Conservation (phyloP, 2,797 vertebrate genomes). For the Eulemur mongoz region DNA sequence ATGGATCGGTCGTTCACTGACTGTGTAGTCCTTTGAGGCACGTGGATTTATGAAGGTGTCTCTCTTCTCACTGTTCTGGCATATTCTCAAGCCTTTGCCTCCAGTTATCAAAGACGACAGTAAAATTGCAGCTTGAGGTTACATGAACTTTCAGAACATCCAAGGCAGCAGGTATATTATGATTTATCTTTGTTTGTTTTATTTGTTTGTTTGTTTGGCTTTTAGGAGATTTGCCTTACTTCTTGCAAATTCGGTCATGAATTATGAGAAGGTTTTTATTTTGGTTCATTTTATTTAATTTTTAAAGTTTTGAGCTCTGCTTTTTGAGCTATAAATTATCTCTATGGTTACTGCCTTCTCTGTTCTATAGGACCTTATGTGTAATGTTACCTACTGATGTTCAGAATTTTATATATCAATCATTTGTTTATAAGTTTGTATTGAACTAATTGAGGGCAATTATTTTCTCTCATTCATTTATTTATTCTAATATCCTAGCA, state of each 20-base stretch:
- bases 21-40: not conserved
- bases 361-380: not conserved
- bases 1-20: not conserved
- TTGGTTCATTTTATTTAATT: not conserved
- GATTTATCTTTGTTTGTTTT: not conserved
- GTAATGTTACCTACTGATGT: not conserved
- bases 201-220: not conserved
- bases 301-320: not conserved
- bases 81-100: not conserved
- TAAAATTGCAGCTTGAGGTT: not conserved
- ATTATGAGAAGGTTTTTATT: not conserved
- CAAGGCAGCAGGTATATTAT: not conserved
- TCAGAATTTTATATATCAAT: not conserved
- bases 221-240: not conserved
- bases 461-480: not conserved
- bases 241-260: not conserved
- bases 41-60: no score
- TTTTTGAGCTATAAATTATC: not conserved
- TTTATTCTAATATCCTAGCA: not conserved
- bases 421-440: not conserved
- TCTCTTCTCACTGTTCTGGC: not conserved
- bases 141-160: not conserved
- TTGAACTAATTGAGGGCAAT: not conserved
- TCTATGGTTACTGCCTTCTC: not conserved
- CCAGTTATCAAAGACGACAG: not conserved